These are phyloP conservation scores for Sebastiscus albofasciatus DNA, from an alignment of 2,797 vertebrate species.

Conservation along the genomic window DNA sequence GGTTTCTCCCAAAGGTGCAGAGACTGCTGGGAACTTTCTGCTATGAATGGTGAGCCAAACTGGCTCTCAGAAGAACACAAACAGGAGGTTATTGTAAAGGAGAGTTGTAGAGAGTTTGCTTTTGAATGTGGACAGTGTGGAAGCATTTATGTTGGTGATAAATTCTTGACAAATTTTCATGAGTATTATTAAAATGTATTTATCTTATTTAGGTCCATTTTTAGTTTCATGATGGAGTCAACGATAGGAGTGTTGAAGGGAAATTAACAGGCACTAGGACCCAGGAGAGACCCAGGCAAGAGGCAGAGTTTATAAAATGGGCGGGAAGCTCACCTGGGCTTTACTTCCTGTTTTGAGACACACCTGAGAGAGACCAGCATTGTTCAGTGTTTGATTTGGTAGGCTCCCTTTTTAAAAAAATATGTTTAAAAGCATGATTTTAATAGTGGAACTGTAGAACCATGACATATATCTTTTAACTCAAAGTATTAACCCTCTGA, in stretches of 20 bases:
- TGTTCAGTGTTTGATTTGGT: not conserved
- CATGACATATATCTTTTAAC: not conserved
- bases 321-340: not conserved
- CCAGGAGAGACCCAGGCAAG: not conserved
- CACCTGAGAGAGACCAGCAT: not conserved
- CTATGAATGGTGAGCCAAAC: not conserved
- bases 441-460: not conserved
- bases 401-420: not conserved
- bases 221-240: not conserved
- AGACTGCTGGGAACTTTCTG: constrained; percentile 43
- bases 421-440: not conserved
- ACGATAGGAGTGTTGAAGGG: not conserved
- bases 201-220: not conserved
- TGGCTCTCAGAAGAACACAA: constrained; percentile 6
- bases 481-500: not conserved
- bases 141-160: not conserved
- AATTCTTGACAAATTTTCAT: not conserved
- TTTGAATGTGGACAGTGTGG: not conserved
- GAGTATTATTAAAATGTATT: too few species aligned
- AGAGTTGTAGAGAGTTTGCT: not conserved
- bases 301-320: not conserved
- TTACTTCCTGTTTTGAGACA: not conserved
- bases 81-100: not conserved
- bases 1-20: constrained; percentile 52
- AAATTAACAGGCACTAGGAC: not conserved